phyloP scores from a whole-genome alignment of 2,797 vertebrate genomes.

The Sarcophilus harrisii region DNA sequence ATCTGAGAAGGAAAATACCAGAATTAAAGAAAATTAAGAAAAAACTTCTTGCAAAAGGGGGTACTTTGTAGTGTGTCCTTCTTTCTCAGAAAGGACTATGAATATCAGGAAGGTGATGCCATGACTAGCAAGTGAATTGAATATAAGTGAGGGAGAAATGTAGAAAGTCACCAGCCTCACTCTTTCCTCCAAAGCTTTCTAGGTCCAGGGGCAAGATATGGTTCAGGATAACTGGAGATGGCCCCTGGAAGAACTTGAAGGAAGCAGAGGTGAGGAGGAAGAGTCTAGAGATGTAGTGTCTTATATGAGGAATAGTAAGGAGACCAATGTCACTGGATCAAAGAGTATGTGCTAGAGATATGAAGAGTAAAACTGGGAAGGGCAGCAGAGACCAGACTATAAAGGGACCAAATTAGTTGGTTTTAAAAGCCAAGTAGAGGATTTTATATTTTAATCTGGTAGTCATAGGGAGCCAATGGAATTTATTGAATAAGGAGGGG shows the following conservation, averaged over 20 bases:
- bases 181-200: too few relatives aligned
- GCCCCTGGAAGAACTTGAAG: neutral
- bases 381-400: neutral
- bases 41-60: neutral
- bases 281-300: neutral
- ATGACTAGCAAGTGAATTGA: too few relatives aligned
- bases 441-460: neutral
- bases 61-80: neutral
- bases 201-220: too few relatives aligned
- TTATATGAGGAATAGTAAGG: neutral
- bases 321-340: neutral
- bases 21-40: neutral
- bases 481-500: neutral
- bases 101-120: too few relatives aligned
- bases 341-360: neutral
- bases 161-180: too few relatives aligned
- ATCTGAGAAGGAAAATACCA: neutral
- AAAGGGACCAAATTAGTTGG: neutral
- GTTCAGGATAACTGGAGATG: neutral
- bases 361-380: neutral
- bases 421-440: neutral
- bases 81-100: too few relatives aligned
- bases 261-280: neutral
- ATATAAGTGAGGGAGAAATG: too few relatives aligned
- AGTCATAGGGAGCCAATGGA: neutral